Conservation (phyloP, 2,888 invertebrate species). For the Habrosyne pyritoides region DNA sequence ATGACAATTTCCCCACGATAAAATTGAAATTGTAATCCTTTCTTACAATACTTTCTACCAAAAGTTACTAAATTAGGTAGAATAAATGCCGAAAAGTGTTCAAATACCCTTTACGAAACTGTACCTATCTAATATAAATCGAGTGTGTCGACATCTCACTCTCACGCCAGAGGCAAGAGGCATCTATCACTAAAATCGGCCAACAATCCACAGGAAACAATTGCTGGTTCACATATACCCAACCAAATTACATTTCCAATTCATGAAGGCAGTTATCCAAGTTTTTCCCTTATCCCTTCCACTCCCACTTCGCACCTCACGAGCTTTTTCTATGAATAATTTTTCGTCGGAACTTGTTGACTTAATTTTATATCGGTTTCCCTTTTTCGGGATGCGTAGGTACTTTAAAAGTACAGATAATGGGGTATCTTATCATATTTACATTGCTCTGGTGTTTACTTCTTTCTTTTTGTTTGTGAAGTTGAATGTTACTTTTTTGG, state of each 20-base stretch:
- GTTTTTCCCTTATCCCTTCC: conserved; percentile 47
- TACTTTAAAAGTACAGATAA: conserved; percentile 2
- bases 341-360: conserved; percentile 76
- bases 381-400: conserved; percentile 26
- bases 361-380: conserved; percentile 81
- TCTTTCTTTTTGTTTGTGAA: background rate
- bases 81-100: too few species aligned
- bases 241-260: conserved; percentile 82
- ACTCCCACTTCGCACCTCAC: conserved; percentile 50
- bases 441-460: background rate
- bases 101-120: too few species aligned
- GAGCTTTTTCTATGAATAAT: conserved; percentile 80
- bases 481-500: too few species aligned
- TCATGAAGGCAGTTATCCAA: conserved; percentile 76
- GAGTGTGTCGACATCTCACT: conserved; percentile 1
- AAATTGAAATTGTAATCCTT: too few species aligned
- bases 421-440: background rate
- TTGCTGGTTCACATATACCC: conserved; percentile 64
- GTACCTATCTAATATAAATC: background rate
- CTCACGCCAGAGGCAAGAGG: conserved; percentile 10
- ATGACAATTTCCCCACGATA: too few species aligned
- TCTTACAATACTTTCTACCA: too few species aligned
- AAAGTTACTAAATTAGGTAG: too few species aligned
- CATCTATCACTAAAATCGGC: conserved; percentile 62
- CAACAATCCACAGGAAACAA: conserved; percentile 67